Conservation (phyloP, 2,797 vertebrate species). For the Poecile montanus region DNA sequence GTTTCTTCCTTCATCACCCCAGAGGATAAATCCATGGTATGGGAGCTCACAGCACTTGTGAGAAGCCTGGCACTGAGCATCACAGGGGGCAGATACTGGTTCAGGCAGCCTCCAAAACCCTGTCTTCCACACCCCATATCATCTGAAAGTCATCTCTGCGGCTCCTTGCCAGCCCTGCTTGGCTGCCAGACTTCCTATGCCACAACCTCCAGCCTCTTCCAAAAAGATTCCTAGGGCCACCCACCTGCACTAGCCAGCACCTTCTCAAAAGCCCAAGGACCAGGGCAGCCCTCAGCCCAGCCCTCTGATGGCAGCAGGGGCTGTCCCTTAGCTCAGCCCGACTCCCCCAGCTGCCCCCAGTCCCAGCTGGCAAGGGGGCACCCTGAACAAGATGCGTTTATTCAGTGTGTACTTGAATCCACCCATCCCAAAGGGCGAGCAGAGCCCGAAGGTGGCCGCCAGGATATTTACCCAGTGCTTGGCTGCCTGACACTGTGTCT, state of each 20-base stretch:
- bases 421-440: accelerated
- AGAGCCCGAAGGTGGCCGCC: accelerated
- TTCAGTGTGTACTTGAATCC: not conserved
- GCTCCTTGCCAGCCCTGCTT: not conserved
- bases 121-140: not conserved
- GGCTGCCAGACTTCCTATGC: not conserved
- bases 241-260: not conserved
- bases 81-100: not conserved
- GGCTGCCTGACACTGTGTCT: not conserved
- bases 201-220: not conserved
- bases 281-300: not conserved
- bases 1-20: not conserved
- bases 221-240: not conserved
- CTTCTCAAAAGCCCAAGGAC: not conserved
- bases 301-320: not conserved
- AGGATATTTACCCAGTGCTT: not conserved
- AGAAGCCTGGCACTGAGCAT: not conserved
- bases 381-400: not conserved
- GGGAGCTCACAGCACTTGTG: not conserved
- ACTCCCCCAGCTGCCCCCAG: not conserved
- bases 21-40: not conserved
- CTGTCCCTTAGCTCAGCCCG: not conserved
- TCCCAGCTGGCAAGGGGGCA: not conserved
- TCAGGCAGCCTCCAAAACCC: not conserved
- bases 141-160: not conserved